A percentile compares a stretch with the other conserved stretches of the same genome.
These are phyloP conservation scores for Elegia similella DNA, from an alignment of 2,888 invertebrate species.

Conservation along the genomic window DNA sequence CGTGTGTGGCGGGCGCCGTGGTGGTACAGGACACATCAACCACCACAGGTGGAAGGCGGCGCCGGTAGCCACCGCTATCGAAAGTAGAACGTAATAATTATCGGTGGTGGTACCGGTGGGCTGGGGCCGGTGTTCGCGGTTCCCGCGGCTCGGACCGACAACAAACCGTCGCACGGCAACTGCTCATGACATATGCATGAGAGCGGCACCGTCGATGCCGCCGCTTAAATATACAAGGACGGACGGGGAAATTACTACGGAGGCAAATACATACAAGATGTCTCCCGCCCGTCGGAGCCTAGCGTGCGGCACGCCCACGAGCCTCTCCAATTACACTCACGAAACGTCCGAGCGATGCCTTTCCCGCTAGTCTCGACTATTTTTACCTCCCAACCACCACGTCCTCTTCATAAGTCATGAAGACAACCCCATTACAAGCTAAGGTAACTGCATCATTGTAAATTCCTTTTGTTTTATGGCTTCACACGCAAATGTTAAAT, in stretches of 20 bases:
- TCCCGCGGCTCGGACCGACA: slow-evolving; percentile 75
- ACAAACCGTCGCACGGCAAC: slow-evolving; percentile 80
- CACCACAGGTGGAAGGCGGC: slow-evolving; percentile 40
- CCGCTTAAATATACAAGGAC: slow-evolving; percentile 77
- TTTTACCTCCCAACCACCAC: slow-evolving; percentile 56
- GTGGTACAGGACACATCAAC: slow-evolving; percentile 26
- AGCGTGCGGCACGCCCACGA: slow-evolving; percentile 63
- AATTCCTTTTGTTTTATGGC: slow-evolving; percentile 53
- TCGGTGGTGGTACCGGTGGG: slow-evolving; percentile 53
- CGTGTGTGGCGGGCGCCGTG: slow-evolving; percentile 34
- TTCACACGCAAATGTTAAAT: slow-evolving; percentile 47
- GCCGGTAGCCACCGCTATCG: slow-evolving; percentile 65
- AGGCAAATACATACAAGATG: slow-evolving; percentile 75
- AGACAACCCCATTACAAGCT: slow-evolving; percentile 53
- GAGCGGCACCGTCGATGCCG: slow-evolving; percentile 63
- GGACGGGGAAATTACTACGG: slow-evolving; percentile 71
- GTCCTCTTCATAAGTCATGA: slow-evolving; percentile 69
- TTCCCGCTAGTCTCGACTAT: slow-evolving; percentile 59
- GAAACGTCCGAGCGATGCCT: slow-evolving; percentile 60
- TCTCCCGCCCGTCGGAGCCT: slow-evolving; percentile 50
- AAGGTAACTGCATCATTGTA: slow-evolving; percentile 63
- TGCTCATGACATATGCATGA: slow-evolving; percentile 81
- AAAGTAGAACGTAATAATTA: slow-evolving; percentile 77
- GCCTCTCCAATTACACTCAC: slow-evolving; percentile 66
- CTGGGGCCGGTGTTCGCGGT: slow-evolving; percentile 60